These are phyloP conservation scores for Tyria jacobaeae DNA, from an alignment of 2,888 invertebrate species.

Conservation along the genomic window DNA sequence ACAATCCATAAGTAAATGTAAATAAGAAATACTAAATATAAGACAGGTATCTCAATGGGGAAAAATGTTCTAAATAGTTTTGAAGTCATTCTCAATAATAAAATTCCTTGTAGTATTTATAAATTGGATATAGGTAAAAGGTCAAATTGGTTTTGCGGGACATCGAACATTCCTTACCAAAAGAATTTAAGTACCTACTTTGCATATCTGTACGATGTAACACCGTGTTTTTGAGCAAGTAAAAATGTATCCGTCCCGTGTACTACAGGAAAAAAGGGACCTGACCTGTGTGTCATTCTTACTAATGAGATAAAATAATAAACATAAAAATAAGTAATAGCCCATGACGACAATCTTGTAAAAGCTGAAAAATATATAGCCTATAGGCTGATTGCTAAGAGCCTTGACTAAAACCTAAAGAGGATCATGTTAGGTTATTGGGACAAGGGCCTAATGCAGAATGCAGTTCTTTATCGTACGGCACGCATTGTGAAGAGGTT, in stretches of 20 bases:
- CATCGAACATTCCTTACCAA: constrained; percentile 2
- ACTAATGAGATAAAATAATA: no score
- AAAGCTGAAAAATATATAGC: no score
- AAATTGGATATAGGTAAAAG: constrained; percentile 13
- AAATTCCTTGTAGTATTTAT: constrained; percentile 6
- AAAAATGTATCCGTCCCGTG: no score
- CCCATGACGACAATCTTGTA: no score
- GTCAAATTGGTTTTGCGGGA: constrained; percentile 10
- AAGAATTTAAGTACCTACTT: not conserved
- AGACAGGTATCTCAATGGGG: not conserved
- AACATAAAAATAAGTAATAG: no score
- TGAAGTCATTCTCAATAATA: constrained; percentile 1
- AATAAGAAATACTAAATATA: not conserved
- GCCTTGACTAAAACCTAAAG: no score
- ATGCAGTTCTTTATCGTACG: no score
- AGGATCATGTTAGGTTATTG: no score
- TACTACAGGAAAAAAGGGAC: not conserved
- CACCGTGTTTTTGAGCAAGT: not conserved
- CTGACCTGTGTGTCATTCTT: no score
- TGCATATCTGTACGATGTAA: not conserved
- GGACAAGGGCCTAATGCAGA: no score
- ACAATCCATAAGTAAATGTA: not conserved
- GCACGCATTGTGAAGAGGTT: no score
- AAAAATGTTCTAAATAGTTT: not conserved
- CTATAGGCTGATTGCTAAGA: no score